Percentiles rank a stretch among this genome's conserved stretches.
Conservation (phyloP, 2,888 invertebrate genomes). For the Mystacides longicornis region DNA sequence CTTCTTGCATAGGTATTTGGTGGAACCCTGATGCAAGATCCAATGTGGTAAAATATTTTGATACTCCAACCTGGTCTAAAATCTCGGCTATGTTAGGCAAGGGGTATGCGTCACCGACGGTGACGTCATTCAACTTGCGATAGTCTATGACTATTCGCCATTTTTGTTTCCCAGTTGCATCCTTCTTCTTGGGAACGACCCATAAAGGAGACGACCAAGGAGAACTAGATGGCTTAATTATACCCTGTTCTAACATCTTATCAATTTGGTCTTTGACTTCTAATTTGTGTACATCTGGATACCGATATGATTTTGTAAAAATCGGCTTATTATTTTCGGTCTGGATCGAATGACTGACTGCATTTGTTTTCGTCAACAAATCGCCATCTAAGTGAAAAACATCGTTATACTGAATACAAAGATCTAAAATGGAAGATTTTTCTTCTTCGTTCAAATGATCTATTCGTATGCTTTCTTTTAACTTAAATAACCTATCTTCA, state of each 20-base stretch:
- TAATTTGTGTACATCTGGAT: conserved; percentile 29
- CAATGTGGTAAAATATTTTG: too few relatives aligned
- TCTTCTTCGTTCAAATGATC: conserved; percentile 29
- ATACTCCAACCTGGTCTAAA: too few relatives aligned
- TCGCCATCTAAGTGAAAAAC: conserved; percentile 28
- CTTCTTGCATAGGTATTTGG: too few relatives aligned
- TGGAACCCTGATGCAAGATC: too few relatives aligned
- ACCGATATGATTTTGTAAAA: conserved; percentile 28
- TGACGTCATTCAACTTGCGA: too few relatives aligned
- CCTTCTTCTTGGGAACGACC: too few relatives aligned
- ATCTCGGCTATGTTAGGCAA: too few relatives aligned
- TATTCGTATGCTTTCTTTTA: neutral
- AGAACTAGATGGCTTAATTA: conserved; percentile 27
- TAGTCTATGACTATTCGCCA: too few relatives aligned
- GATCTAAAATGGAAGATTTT: conserved; percentile 25
- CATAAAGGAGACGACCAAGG: conserved; percentile 22
- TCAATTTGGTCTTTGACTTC: conserved; percentile 29
- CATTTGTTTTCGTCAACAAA: conserved; percentile 26
- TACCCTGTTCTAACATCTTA: conserved; percentile 27
- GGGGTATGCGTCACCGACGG: too few relatives aligned
- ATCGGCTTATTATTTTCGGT: conserved; percentile 26
- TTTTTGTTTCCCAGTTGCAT: too few relatives aligned
- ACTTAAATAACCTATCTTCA: neutral
- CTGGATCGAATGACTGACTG: conserved; percentile 27
- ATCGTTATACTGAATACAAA: conserved; percentile 21